Evolutionary conservation across 2,797 vertebrate species (phyloP).

Genomic region (Sitta carolinensis): DNA sequence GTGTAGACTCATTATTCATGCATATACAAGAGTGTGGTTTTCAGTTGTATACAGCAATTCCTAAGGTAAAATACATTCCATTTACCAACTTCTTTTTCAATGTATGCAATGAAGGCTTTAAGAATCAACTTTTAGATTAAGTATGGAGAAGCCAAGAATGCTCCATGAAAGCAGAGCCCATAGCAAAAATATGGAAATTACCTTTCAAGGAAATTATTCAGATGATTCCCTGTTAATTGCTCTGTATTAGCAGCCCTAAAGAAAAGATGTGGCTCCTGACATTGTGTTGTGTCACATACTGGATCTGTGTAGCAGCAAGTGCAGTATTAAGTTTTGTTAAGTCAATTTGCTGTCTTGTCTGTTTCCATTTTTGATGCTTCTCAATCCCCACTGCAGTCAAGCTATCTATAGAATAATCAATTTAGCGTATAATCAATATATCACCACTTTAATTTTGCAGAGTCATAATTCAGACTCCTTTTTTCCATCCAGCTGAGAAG

Average conservation of each 20-base stretch:
- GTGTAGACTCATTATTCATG: not conserved
- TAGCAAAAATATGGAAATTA: not conserved
- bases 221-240: not conserved
- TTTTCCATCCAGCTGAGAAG: not conserved
- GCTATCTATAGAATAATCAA: slow-evolving; percentile 30
- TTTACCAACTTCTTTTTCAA: not conserved
- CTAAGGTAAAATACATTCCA: not conserved
- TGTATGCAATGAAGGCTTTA: not conserved
- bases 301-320: not conserved
- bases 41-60: not conserved
- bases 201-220: not conserved
- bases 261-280: not conserved
- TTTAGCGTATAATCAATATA: not conserved
- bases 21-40: not conserved
- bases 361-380: not conserved
- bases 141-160: not conserved
- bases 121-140: not conserved
- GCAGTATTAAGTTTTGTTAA: not conserved
- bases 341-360: not conserved
- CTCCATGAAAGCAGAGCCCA: not conserved
- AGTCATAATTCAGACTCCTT: not conserved
- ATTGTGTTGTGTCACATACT: not conserved
- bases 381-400: not conserved
- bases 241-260: not conserved
- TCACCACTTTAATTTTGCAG: not conserved